These are phyloP conservation scores for Morus bassanus DNA, from an alignment of 2,797 vertebrate species.

Conservation along the genomic window DNA sequence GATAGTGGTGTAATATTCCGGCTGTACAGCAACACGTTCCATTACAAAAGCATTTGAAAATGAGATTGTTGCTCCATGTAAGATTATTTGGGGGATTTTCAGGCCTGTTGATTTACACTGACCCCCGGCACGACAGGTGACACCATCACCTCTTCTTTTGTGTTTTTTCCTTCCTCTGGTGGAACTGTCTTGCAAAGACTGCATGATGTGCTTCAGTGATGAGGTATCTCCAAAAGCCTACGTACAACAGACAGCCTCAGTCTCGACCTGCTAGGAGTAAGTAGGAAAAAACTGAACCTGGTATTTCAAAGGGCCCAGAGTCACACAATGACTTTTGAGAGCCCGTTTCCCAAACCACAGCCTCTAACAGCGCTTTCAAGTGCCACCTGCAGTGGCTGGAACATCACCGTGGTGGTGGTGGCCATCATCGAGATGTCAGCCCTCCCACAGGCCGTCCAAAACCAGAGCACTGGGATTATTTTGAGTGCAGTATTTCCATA, in stretches of 20 bases:
- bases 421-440: background rate
- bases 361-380: fast-evolving
- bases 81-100: background rate
- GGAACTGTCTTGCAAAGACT: background rate
- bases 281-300: background rate
- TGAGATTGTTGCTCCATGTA: background rate
- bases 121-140: background rate
- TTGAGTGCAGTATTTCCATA: background rate
- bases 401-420: background rate
- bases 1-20: background rate
- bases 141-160: background rate
- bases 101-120: background rate
- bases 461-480: background rate
- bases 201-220: fast-evolving
- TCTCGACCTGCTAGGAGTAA: background rate
- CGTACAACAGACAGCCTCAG: background rate
- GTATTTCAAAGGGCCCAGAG: background rate
- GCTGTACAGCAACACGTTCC: background rate
- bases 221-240: background rate
- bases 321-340: background rate
- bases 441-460: fast-evolving
- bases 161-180: background rate
- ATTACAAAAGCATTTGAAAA: background rate
- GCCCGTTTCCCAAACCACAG: background rate
- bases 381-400: background rate